Percentiles rank a stretch among this genome's conserved stretches.
phyloP scores from a whole-genome alignment of 2,888 invertebrate species.

The Cryptocephalus moraei region DNA sequence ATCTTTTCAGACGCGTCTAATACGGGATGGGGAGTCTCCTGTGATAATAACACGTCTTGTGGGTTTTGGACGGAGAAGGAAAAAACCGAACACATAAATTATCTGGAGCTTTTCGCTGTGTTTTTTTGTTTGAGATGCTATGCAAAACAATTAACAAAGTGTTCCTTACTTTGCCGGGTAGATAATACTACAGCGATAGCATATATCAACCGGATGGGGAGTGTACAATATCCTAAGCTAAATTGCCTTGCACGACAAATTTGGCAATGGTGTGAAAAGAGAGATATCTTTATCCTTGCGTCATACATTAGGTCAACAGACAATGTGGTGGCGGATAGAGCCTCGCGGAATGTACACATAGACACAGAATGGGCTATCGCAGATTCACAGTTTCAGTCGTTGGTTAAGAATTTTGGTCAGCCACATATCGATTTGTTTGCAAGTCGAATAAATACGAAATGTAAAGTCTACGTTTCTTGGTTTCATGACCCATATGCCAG shows the following conservation, averaged over 20 bases:
- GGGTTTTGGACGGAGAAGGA: slow-evolving; percentile 12
- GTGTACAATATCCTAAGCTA: slow-evolving; percentile 5
- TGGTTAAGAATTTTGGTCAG: slow-evolving; percentile 1
- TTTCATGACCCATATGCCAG: slow-evolving; percentile 15
- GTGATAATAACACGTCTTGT: slow-evolving; percentile 3
- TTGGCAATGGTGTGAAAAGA: not conserved
- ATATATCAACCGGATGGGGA: slow-evolving; percentile 12
- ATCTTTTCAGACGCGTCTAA: slow-evolving; percentile 13
- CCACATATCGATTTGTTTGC: slow-evolving; percentile 12
- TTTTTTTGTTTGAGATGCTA: slow-evolving; percentile 14
- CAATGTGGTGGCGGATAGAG: slow-evolving; percentile 7
- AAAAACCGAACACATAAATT: no score
- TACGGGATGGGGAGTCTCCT: slow-evolving; percentile 13
- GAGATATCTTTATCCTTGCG: slow-evolving; percentile 4
- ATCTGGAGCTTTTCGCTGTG: slow-evolving; percentile 15
- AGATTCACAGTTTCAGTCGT: not conserved
- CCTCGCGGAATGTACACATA: slow-evolving; percentile 2
- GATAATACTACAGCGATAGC: slow-evolving; percentile 11
- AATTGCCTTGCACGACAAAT: not conserved
- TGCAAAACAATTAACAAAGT: slow-evolving; percentile 5
- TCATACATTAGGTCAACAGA: slow-evolving; percentile 7
- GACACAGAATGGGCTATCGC: slow-evolving; percentile 3
- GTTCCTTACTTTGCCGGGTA: slow-evolving; percentile 10
- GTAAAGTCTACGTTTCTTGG: slow-evolving; percentile 20
- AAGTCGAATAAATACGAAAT: slow-evolving; percentile 14